Conservation (phyloP, 92 coral and sea anemone genomes). For the Galaxea fascicularis region DNA sequence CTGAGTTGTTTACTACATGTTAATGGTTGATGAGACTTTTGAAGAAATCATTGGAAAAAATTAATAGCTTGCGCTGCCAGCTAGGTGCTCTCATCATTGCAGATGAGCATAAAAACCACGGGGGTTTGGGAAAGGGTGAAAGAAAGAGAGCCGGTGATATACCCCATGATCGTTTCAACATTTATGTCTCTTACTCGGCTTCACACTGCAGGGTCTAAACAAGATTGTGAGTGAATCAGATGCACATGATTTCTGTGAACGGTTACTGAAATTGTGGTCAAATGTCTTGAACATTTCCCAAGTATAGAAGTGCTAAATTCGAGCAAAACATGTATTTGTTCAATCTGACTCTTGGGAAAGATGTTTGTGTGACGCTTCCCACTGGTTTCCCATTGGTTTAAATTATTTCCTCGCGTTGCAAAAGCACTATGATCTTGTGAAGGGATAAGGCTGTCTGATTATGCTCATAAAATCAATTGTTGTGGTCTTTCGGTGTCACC, state of each 20-base stretch:
- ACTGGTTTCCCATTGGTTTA: not conserved
- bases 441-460: too few relatives aligned
- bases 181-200: not conserved
- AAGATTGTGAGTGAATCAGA: not conserved
- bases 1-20: too few relatives aligned
- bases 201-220: not conserved
- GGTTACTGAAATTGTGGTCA: not conserved
- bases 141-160: too few relatives aligned
- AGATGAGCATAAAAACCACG: too few relatives aligned
- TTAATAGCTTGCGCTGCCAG: too few relatives aligned
- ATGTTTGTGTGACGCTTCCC: not conserved
- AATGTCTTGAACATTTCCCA: not conserved
- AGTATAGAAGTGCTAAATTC: not conserved
- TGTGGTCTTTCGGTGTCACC: too few relatives aligned
- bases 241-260: not conserved
- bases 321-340: not conserved
- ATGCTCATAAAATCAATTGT: too few relatives aligned
- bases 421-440: conserved; percentile 8
- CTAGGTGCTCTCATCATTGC: too few relatives aligned
- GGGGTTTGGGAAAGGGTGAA: too few relatives aligned
- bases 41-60: too few relatives aligned
- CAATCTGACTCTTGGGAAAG: not conserved
- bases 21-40: too few relatives aligned
- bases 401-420: not conserved
- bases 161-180: too few relatives aligned